Evolutionary conservation across 2,888 invertebrate genomes (phyloP).

Genomic region (Plagiodera versicolora): DNA sequence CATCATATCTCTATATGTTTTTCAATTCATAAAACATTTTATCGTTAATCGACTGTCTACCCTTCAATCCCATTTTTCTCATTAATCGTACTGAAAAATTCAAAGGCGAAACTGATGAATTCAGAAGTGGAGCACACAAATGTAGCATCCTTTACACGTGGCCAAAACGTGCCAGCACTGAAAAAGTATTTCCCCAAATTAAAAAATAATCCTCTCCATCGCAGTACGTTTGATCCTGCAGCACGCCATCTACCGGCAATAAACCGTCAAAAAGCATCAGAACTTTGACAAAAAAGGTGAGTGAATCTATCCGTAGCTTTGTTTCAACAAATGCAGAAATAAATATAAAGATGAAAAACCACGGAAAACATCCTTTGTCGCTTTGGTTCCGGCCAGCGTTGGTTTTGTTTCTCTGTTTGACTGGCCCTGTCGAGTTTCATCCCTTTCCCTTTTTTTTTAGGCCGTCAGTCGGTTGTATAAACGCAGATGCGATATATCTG

Average conservation of each 20-base stretch:
- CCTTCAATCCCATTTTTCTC: too few species aligned
- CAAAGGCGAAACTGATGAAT: too few species aligned
- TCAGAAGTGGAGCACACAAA: too few species aligned
- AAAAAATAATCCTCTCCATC: not conserved
- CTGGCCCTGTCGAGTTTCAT: not conserved
- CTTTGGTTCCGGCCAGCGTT: conserved; percentile 4
- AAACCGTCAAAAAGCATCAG: not conserved
- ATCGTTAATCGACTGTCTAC: too few species aligned
- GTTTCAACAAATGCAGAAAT: conserved; percentile 16
- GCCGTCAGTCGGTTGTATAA: not conserved
- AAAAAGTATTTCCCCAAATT: not conserved
- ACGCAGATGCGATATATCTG: too few species aligned
- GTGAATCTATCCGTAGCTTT: not conserved
- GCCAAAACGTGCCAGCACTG: too few species aligned
- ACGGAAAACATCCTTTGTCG: conserved; percentile 20
- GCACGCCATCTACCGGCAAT: not conserved
- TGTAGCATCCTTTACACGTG: too few species aligned
- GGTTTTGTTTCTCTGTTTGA: conserved; percentile 20
- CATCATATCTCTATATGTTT: too few species aligned
- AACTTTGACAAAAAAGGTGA: not conserved
- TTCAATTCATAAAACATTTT: too few species aligned
- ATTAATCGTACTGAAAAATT: too few species aligned
- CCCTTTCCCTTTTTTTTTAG: not conserved
- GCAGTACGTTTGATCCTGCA: not conserved
- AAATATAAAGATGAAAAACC: conserved; percentile 19